A percentile compares a stretch with the other conserved stretches of the same genome.
phyloP scores from a whole-genome alignment of 2,797 vertebrate species.

The Urophycis tenuis region DNA sequence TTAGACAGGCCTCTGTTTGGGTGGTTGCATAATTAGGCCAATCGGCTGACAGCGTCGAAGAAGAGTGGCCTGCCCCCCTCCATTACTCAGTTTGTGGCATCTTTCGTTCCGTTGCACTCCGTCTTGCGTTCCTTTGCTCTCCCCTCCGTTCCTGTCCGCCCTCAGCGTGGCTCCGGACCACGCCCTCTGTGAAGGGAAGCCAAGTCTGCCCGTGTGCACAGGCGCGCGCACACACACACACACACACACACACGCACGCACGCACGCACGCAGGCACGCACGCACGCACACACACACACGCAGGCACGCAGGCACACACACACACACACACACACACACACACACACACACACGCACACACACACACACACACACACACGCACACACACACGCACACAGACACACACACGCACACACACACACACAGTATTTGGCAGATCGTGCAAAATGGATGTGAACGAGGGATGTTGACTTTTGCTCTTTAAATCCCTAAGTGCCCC shows the following conservation, averaged over 20 bases:
- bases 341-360: not conserved
- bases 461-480: not conserved
- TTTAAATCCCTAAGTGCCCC: not conserved
- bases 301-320: too few species aligned
- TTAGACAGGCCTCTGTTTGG: constrained; percentile 57
- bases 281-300: not conserved
- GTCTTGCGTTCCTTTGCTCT: not conserved
- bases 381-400: too few species aligned
- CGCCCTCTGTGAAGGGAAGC: too few species aligned
- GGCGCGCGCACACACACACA: too few species aligned
- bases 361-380: not conserved
- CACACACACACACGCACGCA: too few species aligned
- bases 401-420: not conserved
- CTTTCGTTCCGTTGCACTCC: not conserved
- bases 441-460: not conserved
- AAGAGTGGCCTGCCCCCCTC: constrained; percentile 44
- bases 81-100: not conserved
- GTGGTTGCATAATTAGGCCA: constrained; percentile 72
- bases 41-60: constrained; percentile 55
- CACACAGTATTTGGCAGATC: not conserved
- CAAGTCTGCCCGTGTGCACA: not conserved
- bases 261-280: not conserved
- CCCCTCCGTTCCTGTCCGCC: not conserved
- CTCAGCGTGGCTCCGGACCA: too few species aligned
- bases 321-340: too few species aligned